A percentile compares a stretch with the other conserved stretches of the same genome.
Conservation (phyloP, 2,797 vertebrate genomes). For the Arnoldichthys spilopterus region DNA sequence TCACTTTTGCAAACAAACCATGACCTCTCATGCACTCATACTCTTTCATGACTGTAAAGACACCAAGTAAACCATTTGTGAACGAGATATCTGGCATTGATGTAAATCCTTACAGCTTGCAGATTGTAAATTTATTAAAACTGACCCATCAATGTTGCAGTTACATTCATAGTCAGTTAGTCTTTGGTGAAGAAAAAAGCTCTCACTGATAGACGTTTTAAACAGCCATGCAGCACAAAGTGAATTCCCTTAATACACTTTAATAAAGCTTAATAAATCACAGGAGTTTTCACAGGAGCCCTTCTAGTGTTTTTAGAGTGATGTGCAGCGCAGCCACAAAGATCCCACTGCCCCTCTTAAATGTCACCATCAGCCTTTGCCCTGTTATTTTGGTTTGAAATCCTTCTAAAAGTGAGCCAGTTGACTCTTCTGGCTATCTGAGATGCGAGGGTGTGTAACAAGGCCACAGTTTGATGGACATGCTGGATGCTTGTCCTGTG, state of each 20-base stretch:
- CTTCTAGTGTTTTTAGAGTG: neutral
- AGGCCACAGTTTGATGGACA: neutral
- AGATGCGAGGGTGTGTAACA: neutral
- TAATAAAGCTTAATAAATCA: neutral
- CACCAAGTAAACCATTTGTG: neutral
- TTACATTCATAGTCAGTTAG: no score
- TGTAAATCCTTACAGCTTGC: neutral
- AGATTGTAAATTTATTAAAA: neutral
- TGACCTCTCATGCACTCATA: neutral
- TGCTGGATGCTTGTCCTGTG: neutral
- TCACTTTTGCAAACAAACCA: neutral
- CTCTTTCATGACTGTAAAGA: neutral
- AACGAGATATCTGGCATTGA: neutral
- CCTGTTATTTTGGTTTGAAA: conserved; percentile 25
- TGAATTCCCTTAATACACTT: neutral
- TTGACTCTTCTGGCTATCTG: neutral
- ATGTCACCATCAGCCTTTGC: neutral
- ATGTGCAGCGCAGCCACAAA: neutral
- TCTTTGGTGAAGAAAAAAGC: no score
- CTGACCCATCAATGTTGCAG: neutral
- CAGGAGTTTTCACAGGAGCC: no score
- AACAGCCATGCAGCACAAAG: neutral
- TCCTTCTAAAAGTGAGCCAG: conserved; percentile 19
- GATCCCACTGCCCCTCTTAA: conserved; percentile 4
- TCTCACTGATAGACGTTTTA: neutral